Conservation (phyloP, 2,797 vertebrate species). For the Falco biarmicus region DNA sequence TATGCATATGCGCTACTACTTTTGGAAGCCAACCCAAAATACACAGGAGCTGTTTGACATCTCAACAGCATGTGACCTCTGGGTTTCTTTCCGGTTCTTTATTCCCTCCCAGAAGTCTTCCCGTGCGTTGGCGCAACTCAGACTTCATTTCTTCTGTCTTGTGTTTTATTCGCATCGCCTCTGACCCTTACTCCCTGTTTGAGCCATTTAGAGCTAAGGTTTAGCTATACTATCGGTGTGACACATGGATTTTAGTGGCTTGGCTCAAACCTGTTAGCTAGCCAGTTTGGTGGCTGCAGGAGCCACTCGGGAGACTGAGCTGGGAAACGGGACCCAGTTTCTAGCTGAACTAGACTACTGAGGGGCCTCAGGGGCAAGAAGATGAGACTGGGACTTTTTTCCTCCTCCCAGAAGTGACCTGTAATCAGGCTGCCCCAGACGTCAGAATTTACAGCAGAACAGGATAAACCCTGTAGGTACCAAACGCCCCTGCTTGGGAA, state of each 20-base stretch:
- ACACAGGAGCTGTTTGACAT: neutral
- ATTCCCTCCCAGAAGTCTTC: neutral
- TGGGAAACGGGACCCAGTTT: neutral
- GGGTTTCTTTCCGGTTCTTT: neutral
- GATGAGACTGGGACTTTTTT: neutral
- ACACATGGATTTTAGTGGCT: neutral
- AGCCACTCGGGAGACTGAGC: neutral
- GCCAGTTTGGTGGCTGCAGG: neutral
- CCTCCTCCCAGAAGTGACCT: neutral
- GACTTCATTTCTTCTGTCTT: neutral
- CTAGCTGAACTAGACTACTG: neutral
- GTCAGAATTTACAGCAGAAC: neutral
- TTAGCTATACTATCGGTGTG: neutral
- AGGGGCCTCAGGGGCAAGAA: neutral
- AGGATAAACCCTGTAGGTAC: neutral
- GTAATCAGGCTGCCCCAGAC: neutral
- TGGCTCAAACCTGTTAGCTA: neutral
- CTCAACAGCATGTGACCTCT: neutral
- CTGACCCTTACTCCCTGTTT: neutral
- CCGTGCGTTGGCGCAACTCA: neutral
- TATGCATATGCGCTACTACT: neutral
- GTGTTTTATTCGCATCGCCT: neutral
- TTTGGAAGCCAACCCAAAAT: neutral
- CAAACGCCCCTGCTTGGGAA: neutral
- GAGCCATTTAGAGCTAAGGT: neutral